phyloP scores from a whole-genome alignment of 1,140 invertebrate genomes.

The Ceratosolen solmsi region DNA sequence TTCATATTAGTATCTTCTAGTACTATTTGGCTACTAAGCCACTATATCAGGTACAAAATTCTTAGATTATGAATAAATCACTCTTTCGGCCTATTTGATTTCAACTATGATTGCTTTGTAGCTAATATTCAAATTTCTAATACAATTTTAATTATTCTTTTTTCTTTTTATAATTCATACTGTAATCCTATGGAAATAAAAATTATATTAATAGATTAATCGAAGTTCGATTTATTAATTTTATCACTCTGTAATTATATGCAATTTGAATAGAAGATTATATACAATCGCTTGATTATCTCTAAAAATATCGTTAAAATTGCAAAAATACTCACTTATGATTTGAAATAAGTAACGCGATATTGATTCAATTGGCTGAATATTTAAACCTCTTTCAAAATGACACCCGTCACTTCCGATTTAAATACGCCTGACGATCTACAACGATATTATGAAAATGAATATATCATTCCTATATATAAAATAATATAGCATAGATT shows the following conservation, averaged over 20 bases:
- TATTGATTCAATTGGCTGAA: background rate
- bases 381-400: constrained; percentile 85
- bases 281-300: too few species aligned
- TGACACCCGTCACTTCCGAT: constrained; percentile 85
- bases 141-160: too few species aligned
- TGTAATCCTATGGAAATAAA: background rate
- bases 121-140: too few species aligned
- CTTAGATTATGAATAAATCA: too few species aligned
- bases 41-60: constrained; percentile 71
- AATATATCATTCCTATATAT: background rate
- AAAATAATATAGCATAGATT: background rate
- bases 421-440: constrained; percentile 83
- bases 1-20: constrained; percentile 74
- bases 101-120: too few species aligned
- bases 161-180: background rate
- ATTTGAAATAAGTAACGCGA: too few species aligned
- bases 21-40: constrained; percentile 62
- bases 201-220: background rate
- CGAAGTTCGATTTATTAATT: too few species aligned
- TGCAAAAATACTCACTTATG: too few species aligned
- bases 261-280: too few species aligned
- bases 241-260: too few species aligned
- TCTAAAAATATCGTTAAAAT: too few species aligned
- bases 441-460: constrained; percentile 11
- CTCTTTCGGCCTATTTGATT: too few species aligned